Evolutionary conservation across 2,888 invertebrate genomes (phyloP), one percentile per base, ranked within the genome.

Genomic region (Agrotis exclamationis): DNA sequence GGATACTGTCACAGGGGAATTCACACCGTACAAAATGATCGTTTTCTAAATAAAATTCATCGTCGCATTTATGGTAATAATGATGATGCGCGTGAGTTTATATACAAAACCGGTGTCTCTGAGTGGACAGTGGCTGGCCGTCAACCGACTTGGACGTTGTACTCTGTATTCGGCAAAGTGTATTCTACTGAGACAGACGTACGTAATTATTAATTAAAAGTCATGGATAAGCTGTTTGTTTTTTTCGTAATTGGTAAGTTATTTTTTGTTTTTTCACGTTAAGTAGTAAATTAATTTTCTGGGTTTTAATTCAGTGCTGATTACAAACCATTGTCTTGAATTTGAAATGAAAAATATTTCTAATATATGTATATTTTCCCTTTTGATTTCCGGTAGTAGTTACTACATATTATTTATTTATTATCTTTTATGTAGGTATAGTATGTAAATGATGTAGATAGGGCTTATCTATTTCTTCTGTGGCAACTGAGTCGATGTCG

Each of bases 181-280:
- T 56, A 64, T 53, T 65, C 50, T 45, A n/a, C 62, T 68, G 62
- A 60, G 24, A 45, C 22, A 47, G 56, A 57, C 65, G 60, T 59
- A 57, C 58, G 24, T 62, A 77, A 56, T 57, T 58, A 63, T 69
- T 57, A 39, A 60, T 6, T 58, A 50, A 86, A 53, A 63, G 76
- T 79, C 72, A 93, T 93, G 93, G 85, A 87, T 57, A 89, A 89
- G 71, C 39, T 90, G 18, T 84, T 82, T 60, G 78, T 85, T 33
- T 79, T 91, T 72, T 85, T 92, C 62, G 78, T 91, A 70, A 65
- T 92, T 39, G 92, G 93, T 93, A 56, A 93, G 92, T 89, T 69
- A 57, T 48, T 33, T 39, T 48, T 11, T 28, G 1, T 33, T 60
- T 44, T 57, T 50, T 48, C 1, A 47, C 18, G 13, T 28, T 53